These are phyloP conservation scores for Acanthis flammea DNA, from an alignment of 2,797 vertebrate species.

Conservation along the genomic window DNA sequence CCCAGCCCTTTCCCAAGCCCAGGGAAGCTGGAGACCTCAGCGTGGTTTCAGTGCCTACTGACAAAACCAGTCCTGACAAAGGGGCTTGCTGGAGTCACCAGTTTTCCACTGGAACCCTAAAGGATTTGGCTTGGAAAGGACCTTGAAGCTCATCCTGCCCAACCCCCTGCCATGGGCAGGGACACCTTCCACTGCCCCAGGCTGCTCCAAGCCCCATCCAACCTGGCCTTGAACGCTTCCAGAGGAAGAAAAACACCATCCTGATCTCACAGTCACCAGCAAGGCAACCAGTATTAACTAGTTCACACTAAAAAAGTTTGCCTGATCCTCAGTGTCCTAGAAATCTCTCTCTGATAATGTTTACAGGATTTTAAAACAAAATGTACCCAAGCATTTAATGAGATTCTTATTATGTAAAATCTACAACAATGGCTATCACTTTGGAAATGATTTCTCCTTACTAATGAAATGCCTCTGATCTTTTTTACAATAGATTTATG, in stretches of 20 bases:
- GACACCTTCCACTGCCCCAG: not conserved
- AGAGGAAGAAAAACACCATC: not conserved
- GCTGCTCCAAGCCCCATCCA: not conserved
- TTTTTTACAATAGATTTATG: conserved; percentile 66
- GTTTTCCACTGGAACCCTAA: not conserved
- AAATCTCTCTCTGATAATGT: not conserved
- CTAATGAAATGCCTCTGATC: conserved; percentile 72
- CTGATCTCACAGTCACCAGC: not conserved
- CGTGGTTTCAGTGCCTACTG: not conserved
- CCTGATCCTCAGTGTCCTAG: not conserved
- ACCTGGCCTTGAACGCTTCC: not conserved
- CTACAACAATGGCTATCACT: conserved; percentile 28
- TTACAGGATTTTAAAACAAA: conserved; percentile 68
- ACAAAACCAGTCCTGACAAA: not conserved
- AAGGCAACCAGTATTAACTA: not conserved
- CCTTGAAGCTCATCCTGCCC: not conserved
- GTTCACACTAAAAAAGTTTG: not conserved
- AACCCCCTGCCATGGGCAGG: not conserved
- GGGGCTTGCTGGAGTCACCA: not conserved
- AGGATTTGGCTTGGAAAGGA: not conserved
- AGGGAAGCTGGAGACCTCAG: not conserved
- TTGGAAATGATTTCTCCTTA: conserved; percentile 58
- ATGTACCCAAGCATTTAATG: conserved; percentile 66
- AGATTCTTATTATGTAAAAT: conserved; percentile 69
- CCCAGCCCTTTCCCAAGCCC: not conserved